Evolutionary conservation across 2,888 invertebrate species (phyloP).

Genomic region (Drosophila sordidapex): DNA sequence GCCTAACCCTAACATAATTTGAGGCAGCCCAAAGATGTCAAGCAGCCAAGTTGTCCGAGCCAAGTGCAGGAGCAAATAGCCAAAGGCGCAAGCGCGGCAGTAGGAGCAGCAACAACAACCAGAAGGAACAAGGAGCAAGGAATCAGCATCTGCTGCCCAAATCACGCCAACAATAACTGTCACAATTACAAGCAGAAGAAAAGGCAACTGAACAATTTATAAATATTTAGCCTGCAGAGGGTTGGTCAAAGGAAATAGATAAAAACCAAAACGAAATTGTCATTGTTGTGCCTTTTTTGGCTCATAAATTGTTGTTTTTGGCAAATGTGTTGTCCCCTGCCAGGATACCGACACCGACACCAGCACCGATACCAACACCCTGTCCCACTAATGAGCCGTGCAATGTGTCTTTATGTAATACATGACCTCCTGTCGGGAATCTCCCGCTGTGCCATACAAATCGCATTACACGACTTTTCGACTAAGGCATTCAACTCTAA

Average conservation of each 20-base stretch:
- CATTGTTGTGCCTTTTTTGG: constrained; percentile 66
- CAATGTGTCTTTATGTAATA: constrained; percentile 78
- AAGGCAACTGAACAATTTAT: constrained; percentile 75
- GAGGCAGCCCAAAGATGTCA: constrained; percentile 68
- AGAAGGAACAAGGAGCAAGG: neutral
- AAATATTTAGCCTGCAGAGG: constrained; percentile 80
- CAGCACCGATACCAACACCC: neutral
- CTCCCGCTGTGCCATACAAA: constrained; percentile 80
- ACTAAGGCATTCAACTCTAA: constrained; percentile 76
- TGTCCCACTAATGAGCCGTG: constrained; percentile 63
- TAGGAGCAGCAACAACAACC: neutral
- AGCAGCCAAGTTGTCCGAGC: constrained; percentile 55
- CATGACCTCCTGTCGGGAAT: constrained; percentile 44
- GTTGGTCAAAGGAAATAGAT: constrained; percentile 39
- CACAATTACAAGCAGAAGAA: constrained; percentile 43
- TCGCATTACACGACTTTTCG: constrained; percentile 84
- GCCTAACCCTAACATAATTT: constrained; percentile 79
- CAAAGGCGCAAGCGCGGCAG: constrained; percentile 37
- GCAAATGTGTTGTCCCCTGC: constrained; percentile 40
- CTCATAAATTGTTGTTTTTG: constrained; percentile 60
- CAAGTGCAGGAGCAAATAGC: constrained; percentile 78
- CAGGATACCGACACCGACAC: neutral
- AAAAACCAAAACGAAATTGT: constrained; percentile 79
- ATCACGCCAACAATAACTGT: constrained; percentile 60
- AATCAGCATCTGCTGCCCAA: constrained; percentile 39